Base-by-base conservation (phyloP, 1,140 invertebrate species). In the Oryctes rhinoceros region DNA sequence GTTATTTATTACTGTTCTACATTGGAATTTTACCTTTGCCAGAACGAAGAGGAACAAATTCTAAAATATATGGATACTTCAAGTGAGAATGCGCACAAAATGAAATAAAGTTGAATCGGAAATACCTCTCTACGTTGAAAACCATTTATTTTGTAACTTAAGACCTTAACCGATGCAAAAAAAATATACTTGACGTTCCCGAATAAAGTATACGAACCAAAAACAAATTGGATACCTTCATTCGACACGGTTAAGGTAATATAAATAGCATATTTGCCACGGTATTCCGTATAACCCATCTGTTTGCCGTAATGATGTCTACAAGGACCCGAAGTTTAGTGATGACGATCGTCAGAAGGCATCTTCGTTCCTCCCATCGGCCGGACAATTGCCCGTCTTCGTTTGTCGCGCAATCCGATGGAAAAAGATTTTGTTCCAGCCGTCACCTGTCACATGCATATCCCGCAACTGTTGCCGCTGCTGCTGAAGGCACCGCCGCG, bases 211-310 rank as follows among this genome's bases (percentile, higher is more conserved):
- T 2, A 59, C 5, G n/a, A 59, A 59, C 13, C 53, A 15, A 59
- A 18, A 18, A 15, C 53, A 59, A 18, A 59, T 59, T 59, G 53
- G 53, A 59, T 59, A 59, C 53, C 18, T 59, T 59, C 3, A 59
- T 59, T 59, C 53, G 53, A 59, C 53, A 59, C 18, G 53, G 53
- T 59, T 15, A 59, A 59, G 53, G 15, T 59, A 59, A 59, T 59
- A 59, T 59, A 59, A 59, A 59, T 59, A 18, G 53, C 6, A 59
- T 59, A 18, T 59, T 59, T 59, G 53, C 53, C 18, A 59, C 15
- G 53, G 53, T 59, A 59, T 59, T 59, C 53, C 53, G 3, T 59
- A 59, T 59, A 59, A 59, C 53, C 53, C 53, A 59, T 59, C 53
- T 59, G 53, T 59, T 59, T 18, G 53, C 15, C 15, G 53, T 59